phyloP scores from a whole-genome alignment of 2,888 invertebrate genomes.

The Parthenolecanium corni region DNA sequence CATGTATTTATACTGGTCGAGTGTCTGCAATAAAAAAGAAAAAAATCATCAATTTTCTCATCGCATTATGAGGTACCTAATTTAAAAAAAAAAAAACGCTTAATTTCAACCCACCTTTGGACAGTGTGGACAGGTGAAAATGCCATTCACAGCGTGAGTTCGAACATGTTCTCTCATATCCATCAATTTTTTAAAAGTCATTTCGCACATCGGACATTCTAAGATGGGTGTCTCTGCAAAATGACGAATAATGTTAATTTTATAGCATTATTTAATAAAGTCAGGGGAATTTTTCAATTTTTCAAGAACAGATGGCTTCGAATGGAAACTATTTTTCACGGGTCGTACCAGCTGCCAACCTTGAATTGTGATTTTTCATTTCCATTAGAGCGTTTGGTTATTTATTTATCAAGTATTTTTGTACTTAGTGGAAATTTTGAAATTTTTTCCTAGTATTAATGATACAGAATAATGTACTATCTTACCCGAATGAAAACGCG shows the following conservation, averaged over 20 bases:
- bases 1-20: constrained; percentile 47
- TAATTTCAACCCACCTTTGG: constrained; percentile 41
- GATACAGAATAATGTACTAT: too few relatives aligned
- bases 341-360: too few relatives aligned
- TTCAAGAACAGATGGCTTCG: too few relatives aligned
- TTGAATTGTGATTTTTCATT: too few relatives aligned
- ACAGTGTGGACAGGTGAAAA: constrained; percentile 59
- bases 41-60: constrained; percentile 6
- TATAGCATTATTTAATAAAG: too few relatives aligned
- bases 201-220: constrained; percentile 61
- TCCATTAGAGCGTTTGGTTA: neutral
- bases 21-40: constrained; percentile 18
- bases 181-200: constrained; percentile 53
- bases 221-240: constrained; percentile 39
- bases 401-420: constrained; percentile 2
- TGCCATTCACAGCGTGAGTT: constrained; percentile 48
- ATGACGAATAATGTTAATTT: neutral
- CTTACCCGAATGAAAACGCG: constrained; percentile 18
- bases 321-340: too few relatives aligned
- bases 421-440: too few relatives aligned
- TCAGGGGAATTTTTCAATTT: too few relatives aligned
- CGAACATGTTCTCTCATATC: constrained; percentile 55
- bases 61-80: neutral
- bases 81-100: neutral
- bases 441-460: too few relatives aligned